Conservation (phyloP, 2,797 vertebrate genomes). For the Pelochelys cantorii region DNA sequence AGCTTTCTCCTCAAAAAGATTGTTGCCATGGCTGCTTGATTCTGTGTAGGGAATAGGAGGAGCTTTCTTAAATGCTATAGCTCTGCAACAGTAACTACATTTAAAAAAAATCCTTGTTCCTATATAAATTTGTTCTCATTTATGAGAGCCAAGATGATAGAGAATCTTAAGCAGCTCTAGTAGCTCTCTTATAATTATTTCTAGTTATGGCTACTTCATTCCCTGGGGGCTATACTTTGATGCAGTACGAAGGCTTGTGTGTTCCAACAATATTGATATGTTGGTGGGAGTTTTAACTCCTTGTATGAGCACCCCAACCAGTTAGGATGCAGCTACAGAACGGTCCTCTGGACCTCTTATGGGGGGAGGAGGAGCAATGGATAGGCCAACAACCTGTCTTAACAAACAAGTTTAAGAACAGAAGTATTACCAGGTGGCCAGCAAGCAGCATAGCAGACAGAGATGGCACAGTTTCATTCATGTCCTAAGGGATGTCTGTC, state of each 20-base stretch:
- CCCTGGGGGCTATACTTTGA: background rate
- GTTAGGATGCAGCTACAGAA: background rate
- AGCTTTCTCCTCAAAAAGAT: background rate
- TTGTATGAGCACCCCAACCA: background rate
- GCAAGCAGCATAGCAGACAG: background rate
- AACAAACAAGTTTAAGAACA: background rate
- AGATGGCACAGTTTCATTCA: background rate
- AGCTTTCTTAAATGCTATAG: fast-evolving
- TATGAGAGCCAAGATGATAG: fast-evolving
- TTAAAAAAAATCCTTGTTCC: fast-evolving
- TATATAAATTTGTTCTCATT: background rate
- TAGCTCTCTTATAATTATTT: background rate
- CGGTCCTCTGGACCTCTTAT: no score
- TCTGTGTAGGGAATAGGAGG: fast-evolving
- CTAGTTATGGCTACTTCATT: background rate
- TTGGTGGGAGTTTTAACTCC: background rate
- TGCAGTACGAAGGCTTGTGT: background rate
- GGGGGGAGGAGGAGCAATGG: background rate
- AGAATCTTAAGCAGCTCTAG: background rate
- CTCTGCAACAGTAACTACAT: background rate
- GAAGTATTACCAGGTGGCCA: background rate
- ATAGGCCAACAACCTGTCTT: background rate
- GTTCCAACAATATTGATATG: background rate
- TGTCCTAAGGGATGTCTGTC: background rate
- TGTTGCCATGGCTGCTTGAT: fast-evolving